Base-by-base conservation (phyloP, 2,888 invertebrate genomes). In the Drosophila pegasa region DNA sequence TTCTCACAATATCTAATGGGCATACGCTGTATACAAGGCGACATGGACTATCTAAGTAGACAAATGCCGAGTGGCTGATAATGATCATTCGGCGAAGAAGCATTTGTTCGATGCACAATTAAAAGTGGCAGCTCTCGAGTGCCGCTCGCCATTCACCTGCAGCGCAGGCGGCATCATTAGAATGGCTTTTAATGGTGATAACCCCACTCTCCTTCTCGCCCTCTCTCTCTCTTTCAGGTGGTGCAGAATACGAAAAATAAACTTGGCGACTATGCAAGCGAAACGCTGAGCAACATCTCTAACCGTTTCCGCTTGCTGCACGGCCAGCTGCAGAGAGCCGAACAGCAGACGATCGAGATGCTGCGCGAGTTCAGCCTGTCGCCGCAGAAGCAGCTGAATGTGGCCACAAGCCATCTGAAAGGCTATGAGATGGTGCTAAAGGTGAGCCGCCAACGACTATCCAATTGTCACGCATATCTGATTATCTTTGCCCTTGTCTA, bases 301-400 rank as follows among this genome's bases (percentile, higher is more conserved):
- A 72, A 87, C n/a, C 80, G 73, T 74, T 92, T 91, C 54, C 68
- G 86, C 33, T 73, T 87, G 54, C 51, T 92, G 40, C 92, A 92
- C 55, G 90, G 90, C 47, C 77, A 80, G 14, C 71, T 92, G 31
- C 92, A 92, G 71, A 75, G 81, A 43, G 78, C 89, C 33, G 91
- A 92, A 50, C 78, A 82, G 29, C 69, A 83, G 54, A 69, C 88
- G 18, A 64, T 89, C 10, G 78, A 87, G 9, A 68, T 73, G 31
- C 83, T 92, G 20, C 85, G 82, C 47, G 73, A 88, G 50, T 61
- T 78, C 62, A 88, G 90, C 48, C 62, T 75, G 41, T 54, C 66
- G 9, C 73, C 88, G 1, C 91, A 91, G 38, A 59, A 78, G 29
- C 59, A 76, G 22, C 74, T 91, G n/a, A 83, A 84, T 48, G 75